Evolutionary conservation across 1,140 invertebrate species (phyloP), one percentile per base, ranked within the genome.

Genomic region (Uloborus diversus): DNA sequence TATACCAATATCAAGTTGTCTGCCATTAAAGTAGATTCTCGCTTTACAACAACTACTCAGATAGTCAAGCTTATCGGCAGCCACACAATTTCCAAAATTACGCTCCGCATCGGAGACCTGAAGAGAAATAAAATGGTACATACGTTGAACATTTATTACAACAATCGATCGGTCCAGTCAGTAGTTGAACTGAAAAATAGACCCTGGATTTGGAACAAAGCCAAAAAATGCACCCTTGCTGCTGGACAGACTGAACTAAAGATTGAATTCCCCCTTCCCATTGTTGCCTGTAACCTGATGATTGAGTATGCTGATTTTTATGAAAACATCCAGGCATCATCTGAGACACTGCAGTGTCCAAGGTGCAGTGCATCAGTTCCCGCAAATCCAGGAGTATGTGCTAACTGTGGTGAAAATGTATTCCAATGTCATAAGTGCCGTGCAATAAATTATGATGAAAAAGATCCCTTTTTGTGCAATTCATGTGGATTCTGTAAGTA

Each of bases 401-500:
- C 93, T 0, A 99, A 99, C 86, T 99, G 97, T 86, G 97, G 97
- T 2, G 97, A 99, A 86, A 99, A 99, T 87, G 97, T 99, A 0
- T 99, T 96, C 86, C 97, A 99, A 84, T 99, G 97, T 86, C 85
- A 86, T 61, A 85, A 84, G 56, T 86, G 69, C 85, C 91, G 93
- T 17, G 95, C 97, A 0, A 99, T 99, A 81, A 99, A 99, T 88
- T 99, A 99, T 88, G 97, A 99, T 86, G 97, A 99, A 86, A 98
- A 98, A 86, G 97, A 99, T 89, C 97, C 97, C 1, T 99, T 99
- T 90, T 87, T 99, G 14, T 99, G 97, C 86, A 97, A 99, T 87
- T 94, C 96, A 9, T 99, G 97, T 88, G 97, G 97, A 2, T 99
- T 98, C 87, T 99, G 97, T 89, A 99, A 99, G 88, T 99, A 99